phyloP scores from a whole-genome alignment of 1,140 invertebrate species.

The Zaprionus vittiger region DNA sequence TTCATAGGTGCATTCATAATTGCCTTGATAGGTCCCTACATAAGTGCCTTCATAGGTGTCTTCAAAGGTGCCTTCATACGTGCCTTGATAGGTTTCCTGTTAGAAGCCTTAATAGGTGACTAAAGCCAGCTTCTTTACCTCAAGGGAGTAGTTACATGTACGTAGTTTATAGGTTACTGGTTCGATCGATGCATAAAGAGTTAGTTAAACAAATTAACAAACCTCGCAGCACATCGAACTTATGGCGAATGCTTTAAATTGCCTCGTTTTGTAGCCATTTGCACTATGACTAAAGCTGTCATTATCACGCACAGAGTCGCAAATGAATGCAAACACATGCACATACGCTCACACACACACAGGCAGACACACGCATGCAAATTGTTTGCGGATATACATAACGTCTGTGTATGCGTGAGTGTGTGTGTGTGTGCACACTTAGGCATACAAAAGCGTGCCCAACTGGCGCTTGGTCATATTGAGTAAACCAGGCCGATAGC shows the following conservation, averaged over 20 bases:
- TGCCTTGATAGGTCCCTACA: too few species aligned
- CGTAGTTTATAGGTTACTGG: too few species aligned
- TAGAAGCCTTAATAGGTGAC: too few species aligned
- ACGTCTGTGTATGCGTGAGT: background rate
- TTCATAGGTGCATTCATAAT: too few species aligned
- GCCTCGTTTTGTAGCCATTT: slow-evolving; percentile 45
- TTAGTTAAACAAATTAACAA: slow-evolving; percentile 58
- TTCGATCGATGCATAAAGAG: background rate
- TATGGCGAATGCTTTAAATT: slow-evolving; percentile 49
- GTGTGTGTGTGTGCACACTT: slow-evolving; percentile 19
- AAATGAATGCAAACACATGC: slow-evolving; percentile 23
- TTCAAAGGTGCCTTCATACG: too few species aligned
- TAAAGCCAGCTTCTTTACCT: too few species aligned
- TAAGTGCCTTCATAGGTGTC: too few species aligned
- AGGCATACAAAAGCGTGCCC: slow-evolving; percentile 54
- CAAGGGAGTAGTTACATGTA: too few species aligned
- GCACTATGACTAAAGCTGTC: slow-evolving; percentile 52
- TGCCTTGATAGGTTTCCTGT: too few species aligned
- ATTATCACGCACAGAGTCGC: slow-evolving; percentile 50
- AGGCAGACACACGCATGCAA: slow-evolving; percentile 29
- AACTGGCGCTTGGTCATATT: slow-evolving; percentile 68
- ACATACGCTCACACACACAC: slow-evolving; percentile 16
- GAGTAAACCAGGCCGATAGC: slow-evolving; percentile 49
- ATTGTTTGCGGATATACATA: slow-evolving; percentile 34
- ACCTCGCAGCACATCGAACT: slow-evolving; percentile 13